Evolutionary conservation across 2,113 vertebrate species (phyloP).

Genomic region (Dicerorhinus sumatrensis): DNA sequence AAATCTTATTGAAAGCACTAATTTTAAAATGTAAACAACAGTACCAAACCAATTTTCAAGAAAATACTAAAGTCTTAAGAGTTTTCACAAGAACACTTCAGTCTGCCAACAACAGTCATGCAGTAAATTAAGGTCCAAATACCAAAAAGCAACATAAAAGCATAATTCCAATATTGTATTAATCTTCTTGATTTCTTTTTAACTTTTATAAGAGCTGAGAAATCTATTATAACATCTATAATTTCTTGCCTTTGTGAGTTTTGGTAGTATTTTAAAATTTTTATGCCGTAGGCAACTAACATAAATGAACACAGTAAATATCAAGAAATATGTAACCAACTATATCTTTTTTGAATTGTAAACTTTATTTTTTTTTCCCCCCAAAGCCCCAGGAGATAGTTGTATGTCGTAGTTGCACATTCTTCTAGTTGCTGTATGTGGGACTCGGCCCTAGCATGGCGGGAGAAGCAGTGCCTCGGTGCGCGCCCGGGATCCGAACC

Average conservation of each 20-base stretch:
- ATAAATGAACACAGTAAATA: slow-evolving; percentile 31
- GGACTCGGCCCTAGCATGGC: too few relatives aligned
- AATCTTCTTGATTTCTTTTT: slow-evolving; percentile 38
- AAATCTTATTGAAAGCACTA: slow-evolving; percentile 71
- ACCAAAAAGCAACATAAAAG: slow-evolving; percentile 4
- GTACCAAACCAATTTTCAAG: slow-evolving; percentile 55
- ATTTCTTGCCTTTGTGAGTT: background rate
- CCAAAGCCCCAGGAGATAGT: too few relatives aligned
- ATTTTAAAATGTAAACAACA: slow-evolving; percentile 68
- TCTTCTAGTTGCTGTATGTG: too few relatives aligned
- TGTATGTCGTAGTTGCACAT: too few relatives aligned
- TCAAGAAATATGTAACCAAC: background rate
- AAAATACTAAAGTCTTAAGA: slow-evolving; percentile 24
- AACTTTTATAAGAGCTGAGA: slow-evolving; percentile 8
- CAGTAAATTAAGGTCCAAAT: slow-evolving; percentile 13
- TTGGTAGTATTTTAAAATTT: background rate
- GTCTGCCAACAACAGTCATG: background rate
- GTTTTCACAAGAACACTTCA: slow-evolving; percentile 33
- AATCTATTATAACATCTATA: background rate
- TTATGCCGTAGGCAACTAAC: slow-evolving; percentile 18
- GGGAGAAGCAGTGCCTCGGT: too few relatives aligned
- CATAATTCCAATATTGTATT: background rate
- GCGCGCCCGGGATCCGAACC: too few relatives aligned
- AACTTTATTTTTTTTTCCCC: too few relatives aligned
- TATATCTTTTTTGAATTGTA: background rate